phyloP scores from a whole-genome alignment of 2,888 invertebrate species.

The Lysandra bellargus region DNA sequence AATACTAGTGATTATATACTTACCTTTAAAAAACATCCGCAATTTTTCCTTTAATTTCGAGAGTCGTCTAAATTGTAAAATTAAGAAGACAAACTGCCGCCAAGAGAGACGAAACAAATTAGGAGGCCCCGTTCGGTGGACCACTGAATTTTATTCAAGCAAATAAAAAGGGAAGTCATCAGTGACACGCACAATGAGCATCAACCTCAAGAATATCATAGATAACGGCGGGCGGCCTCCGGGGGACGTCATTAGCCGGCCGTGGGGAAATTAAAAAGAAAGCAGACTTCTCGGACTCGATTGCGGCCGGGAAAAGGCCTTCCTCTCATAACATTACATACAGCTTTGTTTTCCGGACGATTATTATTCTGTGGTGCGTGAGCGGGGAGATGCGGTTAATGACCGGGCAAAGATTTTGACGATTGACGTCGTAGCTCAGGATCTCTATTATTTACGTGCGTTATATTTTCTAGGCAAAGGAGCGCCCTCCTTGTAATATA shows the following conservation, averaged over 20 bases:
- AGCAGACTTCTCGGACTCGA: slow-evolving; percentile 79
- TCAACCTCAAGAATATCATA: slow-evolving; percentile 82
- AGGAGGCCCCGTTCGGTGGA: slow-evolving; percentile 77
- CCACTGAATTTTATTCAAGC: slow-evolving; percentile 80
- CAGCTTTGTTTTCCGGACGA: slow-evolving; percentile 79
- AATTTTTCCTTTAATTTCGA: slow-evolving; percentile 21
- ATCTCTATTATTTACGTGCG: not conserved
- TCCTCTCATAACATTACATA: slow-evolving; percentile 80
- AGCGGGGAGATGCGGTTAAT: slow-evolving; percentile 74
- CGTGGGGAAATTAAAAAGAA: slow-evolving; percentile 82
- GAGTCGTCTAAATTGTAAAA: slow-evolving; percentile 28
- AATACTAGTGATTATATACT: not conserved
- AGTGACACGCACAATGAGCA: slow-evolving; percentile 82
- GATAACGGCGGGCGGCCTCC: slow-evolving; percentile 74
- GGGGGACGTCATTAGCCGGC: slow-evolving; percentile 79
- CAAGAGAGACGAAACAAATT: slow-evolving; percentile 78
- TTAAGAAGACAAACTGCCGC: slow-evolving; percentile 69
- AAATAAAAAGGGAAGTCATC: slow-evolving; percentile 80
- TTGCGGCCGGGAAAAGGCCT: slow-evolving; percentile 73
- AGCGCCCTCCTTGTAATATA: not conserved
- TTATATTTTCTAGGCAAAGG: not conserved
- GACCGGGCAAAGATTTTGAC: slow-evolving; percentile 46
- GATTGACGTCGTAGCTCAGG: not conserved
- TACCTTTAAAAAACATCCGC: not conserved
- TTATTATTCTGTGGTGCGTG: slow-evolving; percentile 81